phyloP scores from a whole-genome alignment of 1,140 invertebrate species.

The Ceratina australensis region DNA sequence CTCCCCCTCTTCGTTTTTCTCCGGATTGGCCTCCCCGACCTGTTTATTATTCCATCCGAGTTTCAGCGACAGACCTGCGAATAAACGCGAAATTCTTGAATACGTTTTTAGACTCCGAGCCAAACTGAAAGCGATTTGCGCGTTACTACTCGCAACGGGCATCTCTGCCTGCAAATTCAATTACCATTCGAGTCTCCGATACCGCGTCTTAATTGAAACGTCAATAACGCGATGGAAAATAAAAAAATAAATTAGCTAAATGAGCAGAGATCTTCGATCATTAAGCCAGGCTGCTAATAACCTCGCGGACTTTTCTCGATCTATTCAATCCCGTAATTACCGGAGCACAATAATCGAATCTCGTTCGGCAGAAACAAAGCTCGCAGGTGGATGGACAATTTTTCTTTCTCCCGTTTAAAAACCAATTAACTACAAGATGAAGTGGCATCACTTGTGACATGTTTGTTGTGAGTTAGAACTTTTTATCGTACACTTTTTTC shows the following conservation, averaged over 20 bases:
- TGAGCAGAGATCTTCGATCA: background rate
- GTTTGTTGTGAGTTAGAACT: too few species aligned
- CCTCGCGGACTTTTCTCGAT: too few species aligned
- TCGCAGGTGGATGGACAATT: too few species aligned
- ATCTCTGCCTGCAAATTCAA: constrained; percentile 24
- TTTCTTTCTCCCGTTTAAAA: too few species aligned
- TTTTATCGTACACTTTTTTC: too few species aligned
- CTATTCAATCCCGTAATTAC: too few species aligned
- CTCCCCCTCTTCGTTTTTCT: background rate
- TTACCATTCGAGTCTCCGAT: constrained; percentile 1
- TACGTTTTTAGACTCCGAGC: constrained; percentile 50
- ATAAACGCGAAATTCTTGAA: constrained; percentile 49
- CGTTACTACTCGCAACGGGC: constrained; percentile 15
- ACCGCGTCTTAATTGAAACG: background rate
- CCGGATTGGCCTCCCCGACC: constrained; percentile 32
- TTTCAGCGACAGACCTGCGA: constrained; percentile 48
- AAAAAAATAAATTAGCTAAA: background rate
- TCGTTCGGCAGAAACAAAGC: too few species aligned
- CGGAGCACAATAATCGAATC: too few species aligned
- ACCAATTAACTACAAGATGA: too few species aligned
- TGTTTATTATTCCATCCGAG: constrained; percentile 62
- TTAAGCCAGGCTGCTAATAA: background rate
- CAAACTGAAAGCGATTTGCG: constrained; percentile 24
- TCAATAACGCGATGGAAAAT: background rate
- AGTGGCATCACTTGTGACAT: too few species aligned